These are phyloP conservation scores for Bothrops jararaca DNA, from an alignment of 2,113 vertebrate genomes.

Conservation along the genomic window DNA sequence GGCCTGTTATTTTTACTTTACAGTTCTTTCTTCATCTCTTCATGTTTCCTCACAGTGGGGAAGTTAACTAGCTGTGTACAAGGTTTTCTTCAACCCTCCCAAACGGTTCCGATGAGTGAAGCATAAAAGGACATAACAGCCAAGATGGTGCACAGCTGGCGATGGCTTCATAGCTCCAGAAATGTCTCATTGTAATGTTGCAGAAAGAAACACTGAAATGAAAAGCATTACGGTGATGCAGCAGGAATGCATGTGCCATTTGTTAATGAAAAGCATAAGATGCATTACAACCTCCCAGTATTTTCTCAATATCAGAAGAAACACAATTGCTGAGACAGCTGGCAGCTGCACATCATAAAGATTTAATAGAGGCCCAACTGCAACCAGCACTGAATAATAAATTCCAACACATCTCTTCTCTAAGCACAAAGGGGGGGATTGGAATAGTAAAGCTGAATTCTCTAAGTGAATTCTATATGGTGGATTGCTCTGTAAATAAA, in stretches of 20 bases:
- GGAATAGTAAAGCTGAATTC: not conserved
- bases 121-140: not conserved
- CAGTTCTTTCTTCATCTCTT: not conserved
- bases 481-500: not conserved
- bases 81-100: not conserved
- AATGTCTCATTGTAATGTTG: not conserved
- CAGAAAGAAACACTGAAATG: not conserved
- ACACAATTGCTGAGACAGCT: not conserved
- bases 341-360: not conserved
- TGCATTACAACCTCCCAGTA: not conserved
- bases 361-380: not conserved
- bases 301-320: not conserved
- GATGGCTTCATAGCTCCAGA: not conserved
- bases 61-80: constrained; percentile 12
- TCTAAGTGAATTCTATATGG: not conserved
- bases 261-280: not conserved
- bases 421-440: not conserved
- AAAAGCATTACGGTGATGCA: not conserved
- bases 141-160: not conserved
- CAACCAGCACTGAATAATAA: not conserved
- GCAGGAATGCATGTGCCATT: too few relatives aligned
- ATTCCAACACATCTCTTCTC: not conserved
- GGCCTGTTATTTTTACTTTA: not conserved
- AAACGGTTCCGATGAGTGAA: not conserved
- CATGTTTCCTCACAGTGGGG: not conserved